A percentile compares a stretch with the other conserved stretches of the same genome.
Evolutionary conservation across 2,888 invertebrate species (phyloP).

Genomic region (Flexamia atlantica): DNA sequence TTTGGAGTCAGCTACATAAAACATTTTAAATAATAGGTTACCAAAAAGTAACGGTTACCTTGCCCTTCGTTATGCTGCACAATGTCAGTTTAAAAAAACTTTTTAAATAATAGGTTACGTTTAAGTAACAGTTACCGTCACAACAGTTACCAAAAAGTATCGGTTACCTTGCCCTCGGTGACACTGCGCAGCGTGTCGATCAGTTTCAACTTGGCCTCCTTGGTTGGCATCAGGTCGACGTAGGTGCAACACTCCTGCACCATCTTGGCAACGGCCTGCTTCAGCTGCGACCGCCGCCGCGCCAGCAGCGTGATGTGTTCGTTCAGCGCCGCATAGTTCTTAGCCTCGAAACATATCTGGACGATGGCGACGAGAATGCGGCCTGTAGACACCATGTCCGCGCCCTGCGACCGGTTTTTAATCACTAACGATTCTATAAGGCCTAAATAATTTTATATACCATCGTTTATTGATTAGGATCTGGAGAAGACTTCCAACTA

Average conservation of each 20-base stretch:
- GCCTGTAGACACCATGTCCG: slow-evolving; percentile 97
- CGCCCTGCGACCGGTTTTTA: slow-evolving; percentile 88
- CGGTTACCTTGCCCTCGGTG: slow-evolving; percentile 95
- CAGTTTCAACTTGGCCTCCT: slow-evolving; percentile 93
- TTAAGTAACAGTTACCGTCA: too few species aligned
- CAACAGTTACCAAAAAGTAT: too few species aligned
- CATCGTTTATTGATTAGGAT: too few species aligned
- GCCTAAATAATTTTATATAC: too few species aligned
- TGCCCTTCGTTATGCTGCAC: too few species aligned
- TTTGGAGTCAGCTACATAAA: too few species aligned
- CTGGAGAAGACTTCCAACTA: too few species aligned
- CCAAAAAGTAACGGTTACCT: too few species aligned
- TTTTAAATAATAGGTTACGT: too few species aligned
- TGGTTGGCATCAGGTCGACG: slow-evolving; percentile 94
- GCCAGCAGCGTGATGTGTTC: slow-evolving; percentile 94
- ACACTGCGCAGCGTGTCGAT: slow-evolving; percentile 97
- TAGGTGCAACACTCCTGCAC: slow-evolving; percentile 96
- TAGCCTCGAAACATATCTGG: slow-evolving; percentile 93
- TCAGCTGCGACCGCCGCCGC: slow-evolving; percentile 96
- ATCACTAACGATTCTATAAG: too few species aligned
- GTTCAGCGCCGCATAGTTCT: slow-evolving; percentile 95
- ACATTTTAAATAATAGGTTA: too few species aligned
- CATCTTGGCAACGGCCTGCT: slow-evolving; percentile 98
- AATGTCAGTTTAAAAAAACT: too few species aligned
- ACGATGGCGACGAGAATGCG: slow-evolving; percentile 95